phyloP scores from a whole-genome alignment of 2,888 invertebrate species.

The Dendrolimus pini region DNA sequence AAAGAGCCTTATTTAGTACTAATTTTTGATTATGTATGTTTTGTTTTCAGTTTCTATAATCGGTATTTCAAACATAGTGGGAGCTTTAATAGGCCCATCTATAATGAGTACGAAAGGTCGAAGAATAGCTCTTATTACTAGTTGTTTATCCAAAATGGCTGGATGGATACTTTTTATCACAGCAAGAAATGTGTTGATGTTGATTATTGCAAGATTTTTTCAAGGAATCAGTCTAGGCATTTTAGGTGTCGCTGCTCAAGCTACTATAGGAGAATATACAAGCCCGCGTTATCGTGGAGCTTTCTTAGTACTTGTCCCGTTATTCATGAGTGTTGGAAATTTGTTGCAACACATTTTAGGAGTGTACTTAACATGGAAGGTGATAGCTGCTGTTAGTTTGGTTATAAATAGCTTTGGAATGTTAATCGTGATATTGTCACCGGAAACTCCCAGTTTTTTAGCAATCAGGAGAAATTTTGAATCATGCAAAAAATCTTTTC shows the following conservation, averaged over 20 bases:
- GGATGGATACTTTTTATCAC: neutral
- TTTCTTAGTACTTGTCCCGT: neutral
- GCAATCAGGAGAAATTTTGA: neutral
- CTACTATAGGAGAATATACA: neutral
- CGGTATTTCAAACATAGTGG: neutral
- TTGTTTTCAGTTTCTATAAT: neutral
- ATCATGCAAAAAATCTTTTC: neutral
- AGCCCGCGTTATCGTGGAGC: neutral
- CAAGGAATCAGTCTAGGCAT: neutral
- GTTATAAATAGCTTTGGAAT: neutral
- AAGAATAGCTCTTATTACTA: neutral
- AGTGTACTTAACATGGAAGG: neutral
- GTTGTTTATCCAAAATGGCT: neutral
- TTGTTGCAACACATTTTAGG: neutral
- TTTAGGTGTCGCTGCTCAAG: neutral
- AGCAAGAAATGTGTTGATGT: neutral
- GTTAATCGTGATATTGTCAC: neutral
- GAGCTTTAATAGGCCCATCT: neutral
- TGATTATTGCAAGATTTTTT: neutral
- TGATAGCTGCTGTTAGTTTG: neutral
- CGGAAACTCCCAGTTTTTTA: neutral
- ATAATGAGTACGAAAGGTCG: neutral
- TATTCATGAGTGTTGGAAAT: neutral
- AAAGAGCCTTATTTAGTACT: too few relatives aligned
- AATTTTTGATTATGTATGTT: too few relatives aligned